A percentile compares a stretch with the other conserved stretches of the same genome.
phyloP scores from a whole-genome alignment of 1,140 invertebrate genomes.

The Yoshiicerus persimilis region DNA sequence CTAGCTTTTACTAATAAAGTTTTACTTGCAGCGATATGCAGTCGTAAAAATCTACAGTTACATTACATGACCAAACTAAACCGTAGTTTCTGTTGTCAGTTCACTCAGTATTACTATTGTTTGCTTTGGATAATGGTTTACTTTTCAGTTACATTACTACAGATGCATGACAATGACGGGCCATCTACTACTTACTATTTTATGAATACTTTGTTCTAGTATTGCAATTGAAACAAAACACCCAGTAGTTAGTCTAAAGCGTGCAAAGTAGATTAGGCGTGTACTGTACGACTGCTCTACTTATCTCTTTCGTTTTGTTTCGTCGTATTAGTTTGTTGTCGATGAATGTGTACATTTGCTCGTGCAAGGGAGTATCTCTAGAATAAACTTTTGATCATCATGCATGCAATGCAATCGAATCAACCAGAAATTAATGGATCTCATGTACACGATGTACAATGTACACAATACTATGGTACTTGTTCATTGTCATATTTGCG shows the following conservation, averaged over 20 bases:
- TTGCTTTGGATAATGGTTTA: neutral
- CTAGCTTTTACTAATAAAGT: neutral
- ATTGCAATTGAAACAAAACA: neutral
- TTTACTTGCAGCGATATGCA: neutral
- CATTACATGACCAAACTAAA: neutral
- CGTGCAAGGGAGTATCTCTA: too few species aligned
- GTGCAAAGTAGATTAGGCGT: neutral
- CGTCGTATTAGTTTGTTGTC: neutral
- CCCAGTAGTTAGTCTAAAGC: too few species aligned
- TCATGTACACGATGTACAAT: too few species aligned
- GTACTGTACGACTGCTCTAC: neutral
- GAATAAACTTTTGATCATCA: neutral
- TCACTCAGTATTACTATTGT: neutral
- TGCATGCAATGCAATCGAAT: neutral
- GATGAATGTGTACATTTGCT: neutral
- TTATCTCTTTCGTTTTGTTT: neutral
- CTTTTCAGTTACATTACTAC: neutral
- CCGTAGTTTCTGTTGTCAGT: neutral
- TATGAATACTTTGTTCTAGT: neutral
- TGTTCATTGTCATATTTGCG: too few species aligned
- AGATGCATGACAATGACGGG: neutral
- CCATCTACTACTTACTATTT: neutral
- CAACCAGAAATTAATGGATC: too few species aligned
- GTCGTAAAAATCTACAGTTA: neutral
- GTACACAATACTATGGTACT: too few species aligned